Base-by-base conservation (phyloP, 2,888 invertebrate genomes). In the Amphipyra tragopoginis region DNA sequence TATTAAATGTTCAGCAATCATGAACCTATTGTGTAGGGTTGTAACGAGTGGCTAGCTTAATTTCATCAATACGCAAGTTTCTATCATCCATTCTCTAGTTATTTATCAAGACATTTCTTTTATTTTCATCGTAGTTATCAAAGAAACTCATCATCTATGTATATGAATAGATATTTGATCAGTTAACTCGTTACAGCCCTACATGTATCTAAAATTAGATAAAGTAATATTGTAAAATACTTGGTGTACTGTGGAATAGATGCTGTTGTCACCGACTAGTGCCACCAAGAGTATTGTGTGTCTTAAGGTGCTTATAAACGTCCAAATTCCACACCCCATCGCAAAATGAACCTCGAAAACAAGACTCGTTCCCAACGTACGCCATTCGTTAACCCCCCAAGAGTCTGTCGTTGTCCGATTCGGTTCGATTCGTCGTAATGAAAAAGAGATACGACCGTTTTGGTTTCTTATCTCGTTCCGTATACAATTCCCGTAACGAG, bases 201-300 rank as follows among this genome's bases (percentile, higher is more conserved):
- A 65, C 50, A 14, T 64, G 26, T 65, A 69, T 65, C 59, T 47
- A 63, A 66, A 76, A 54, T 71, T 82, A 82, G 77, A 75, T 77
- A 76, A 82, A 82, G 53, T 75, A 80, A 65, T 73, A 65, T 76
- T 84, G 80, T 86, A 83, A 82, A 80, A 81, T 80, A 82, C 71
- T 81, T 73, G 51, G 71, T 80, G 72, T 83, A 79, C 44, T 82
- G 70, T 67, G 60, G 65, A 72, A 56, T 78, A 79, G 71, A 73
- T 55, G 71, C 72, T 76, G 79, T 75, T 66, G 62, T 73, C 72
- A 72, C 67, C 69, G 77, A 72, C 71, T 78, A 78, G 76, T 80
- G 74, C 81, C 82, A 83, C 82, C 83, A 80, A 84, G 38, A 64
- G 61, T 72, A 69, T 69, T 49, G 54, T 58, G 66, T 47, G 68